Percentiles rank a stretch among this genome's conserved stretches.
Evolutionary conservation across 2,888 invertebrate genomes (phyloP).

Genomic region (Tricholauxania praeusta): DNA sequence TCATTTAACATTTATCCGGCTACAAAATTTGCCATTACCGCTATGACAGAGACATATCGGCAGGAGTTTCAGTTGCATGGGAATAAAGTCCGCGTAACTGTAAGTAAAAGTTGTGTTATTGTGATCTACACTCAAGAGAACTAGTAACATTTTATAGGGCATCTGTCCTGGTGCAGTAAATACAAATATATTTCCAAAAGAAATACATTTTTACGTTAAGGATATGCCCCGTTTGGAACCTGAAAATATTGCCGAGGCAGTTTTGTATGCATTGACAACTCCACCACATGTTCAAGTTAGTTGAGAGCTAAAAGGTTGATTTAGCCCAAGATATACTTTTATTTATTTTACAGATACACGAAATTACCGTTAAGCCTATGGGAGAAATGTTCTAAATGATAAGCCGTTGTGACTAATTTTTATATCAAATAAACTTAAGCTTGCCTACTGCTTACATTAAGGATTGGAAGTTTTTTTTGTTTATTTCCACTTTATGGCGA

Average conservation of each 20-base stretch:
- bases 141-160: slow-evolving; percentile 48
- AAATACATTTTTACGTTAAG: slow-evolving; percentile 63
- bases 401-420: not conserved
- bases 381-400: slow-evolving; percentile 60
- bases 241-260: slow-evolving; percentile 63
- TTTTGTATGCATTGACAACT: slow-evolving; percentile 61
- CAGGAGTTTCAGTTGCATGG: slow-evolving; percentile 65
- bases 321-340: not conserved
- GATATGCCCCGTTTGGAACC: slow-evolving; percentile 62
- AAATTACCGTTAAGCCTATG: slow-evolving; percentile 64
- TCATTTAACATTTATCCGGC: slow-evolving; percentile 67
- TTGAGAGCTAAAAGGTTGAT: not conserved
- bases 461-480: too few relatives aligned
- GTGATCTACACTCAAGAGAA: not conserved
- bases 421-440: too few relatives aligned
- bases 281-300: slow-evolving; percentile 63
- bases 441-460: too few relatives aligned
- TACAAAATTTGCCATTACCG: slow-evolving; percentile 66
- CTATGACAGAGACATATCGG: slow-evolving; percentile 65
- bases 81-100: slow-evolving; percentile 61
- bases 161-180: slow-evolving; percentile 65
- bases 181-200: slow-evolving; percentile 64
- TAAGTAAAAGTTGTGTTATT: slow-evolving; percentile 40
- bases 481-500: too few relatives aligned
- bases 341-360: slow-evolving; percentile 57